Base-by-base conservation (phyloP, 1,140 invertebrate species). In the Daktulosphaira vitifoliae region DNA sequence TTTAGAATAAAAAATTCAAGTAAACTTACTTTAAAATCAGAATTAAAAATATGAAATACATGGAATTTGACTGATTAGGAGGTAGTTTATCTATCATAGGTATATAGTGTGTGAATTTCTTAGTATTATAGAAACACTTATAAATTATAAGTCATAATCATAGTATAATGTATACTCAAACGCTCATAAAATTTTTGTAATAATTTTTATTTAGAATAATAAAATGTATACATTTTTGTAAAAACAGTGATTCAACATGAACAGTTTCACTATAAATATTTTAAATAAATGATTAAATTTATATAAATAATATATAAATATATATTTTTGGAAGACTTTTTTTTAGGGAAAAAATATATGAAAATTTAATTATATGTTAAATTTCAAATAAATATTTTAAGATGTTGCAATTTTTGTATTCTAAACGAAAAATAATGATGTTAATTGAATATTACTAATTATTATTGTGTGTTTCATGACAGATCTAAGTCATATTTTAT, bases 371-470 rank as follows among this genome's bases (percentile, higher is more conserved):
- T 46, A 46, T 0, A 42, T 16, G 56, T 62, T 62, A 42, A 62
- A 62, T 62, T 62, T 62, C 56, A 62, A 62, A 62, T 62, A 62
- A 62, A 44, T 62, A 62, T 62, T 62, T 62, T 62, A 62, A 62
- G 42, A 62, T 62, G 56, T 62, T 62, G 56, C 56, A 15, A 62
- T 62, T 62, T 62, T 62, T 62, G 56, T 62, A 62, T 62, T 62
- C 56, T 62, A 62, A 62, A 48, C 29, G 16, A 46, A 18, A 62
- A 59, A 46, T 39, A 48, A 62, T 48, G 44, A 42, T 42, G 26
- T 59, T 48, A 29, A 62, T 62, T 5, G 29, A 33, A 18, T 46
- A 15, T 29, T 18, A 20, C 26, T 29, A 62, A 44, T 44, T 20
- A 59, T 62, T 9, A 59, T 59, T 46, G 56, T 62, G 56, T 62